These are phyloP conservation scores for Papilio xuthus DNA, from an alignment of 1,140 invertebrate genomes.

Conservation along the genomic window DNA sequence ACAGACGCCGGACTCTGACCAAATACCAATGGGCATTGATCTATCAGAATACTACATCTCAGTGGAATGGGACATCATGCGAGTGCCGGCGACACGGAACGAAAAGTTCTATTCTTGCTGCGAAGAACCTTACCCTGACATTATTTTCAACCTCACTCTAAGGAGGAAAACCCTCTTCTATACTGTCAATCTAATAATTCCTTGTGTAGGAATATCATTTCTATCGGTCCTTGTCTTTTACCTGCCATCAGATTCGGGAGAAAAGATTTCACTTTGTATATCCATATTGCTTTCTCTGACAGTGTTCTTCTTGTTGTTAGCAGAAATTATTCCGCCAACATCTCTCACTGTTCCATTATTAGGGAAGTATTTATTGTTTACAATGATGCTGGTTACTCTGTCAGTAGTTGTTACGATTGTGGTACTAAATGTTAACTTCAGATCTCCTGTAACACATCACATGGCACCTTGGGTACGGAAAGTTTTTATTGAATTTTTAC, in stretches of 20 bases:
- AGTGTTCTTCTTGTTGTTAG: constrained; percentile 98
- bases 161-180: constrained; percentile 98
- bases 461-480: constrained; percentile 95
- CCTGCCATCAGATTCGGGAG: constrained; percentile 98
- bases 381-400: constrained; percentile 99
- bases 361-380: constrained; percentile 99
- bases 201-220: constrained; percentile 98
- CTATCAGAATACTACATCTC: constrained; percentile 97
- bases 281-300: constrained; percentile 99
- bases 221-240: constrained; percentile 99
- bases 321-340: constrained; percentile 99
- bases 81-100: constrained; percentile 92
- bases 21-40: constrained; percentile 94
- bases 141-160: constrained; percentile 98
- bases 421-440: constrained; percentile 99
- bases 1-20: constrained; percentile 90
- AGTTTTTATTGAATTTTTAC: constrained; percentile 94
- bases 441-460: constrained; percentile 97
- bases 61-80: constrained; percentile 98
- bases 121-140: constrained; percentile 96
- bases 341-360: constrained; percentile 98
- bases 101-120: constrained; percentile 96
- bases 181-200: constrained; percentile 97
- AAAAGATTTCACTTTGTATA: constrained; percentile 98
- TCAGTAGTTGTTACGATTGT: constrained; percentile 99